Base-by-base conservation (phyloP, 2,113 vertebrate species). In the Callorhinus ursinus region DNA sequence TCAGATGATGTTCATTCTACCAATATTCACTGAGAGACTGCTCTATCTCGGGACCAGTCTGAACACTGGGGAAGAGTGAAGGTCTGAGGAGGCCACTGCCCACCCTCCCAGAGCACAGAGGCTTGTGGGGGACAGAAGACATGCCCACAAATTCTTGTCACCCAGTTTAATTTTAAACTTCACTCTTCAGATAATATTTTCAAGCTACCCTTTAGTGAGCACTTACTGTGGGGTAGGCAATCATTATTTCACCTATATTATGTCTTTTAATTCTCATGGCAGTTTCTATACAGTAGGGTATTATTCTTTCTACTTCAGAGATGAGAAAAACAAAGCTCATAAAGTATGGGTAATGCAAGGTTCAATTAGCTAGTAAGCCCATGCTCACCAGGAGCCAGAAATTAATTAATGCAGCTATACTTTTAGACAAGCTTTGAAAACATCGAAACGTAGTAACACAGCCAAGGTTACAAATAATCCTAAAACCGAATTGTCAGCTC, bases 371-470 rank as follows among this genome's bases (percentile, higher is more conserved):
- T 51, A 72, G 55, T 65, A 86, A 93, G 21, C 24, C 5, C 51
- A 10, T 33, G 36, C 21, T 49, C 16, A 57, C 16, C 59, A 71
- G 19, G 28, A 89, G 31, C 36, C 39, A 94, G 49, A 93, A 86
- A 67, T 79, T 71, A 93, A 77, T 36, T 12, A n/a, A 18, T 84
- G 5, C 9, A 88, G 28, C 21, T 65, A 31, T 24, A 81, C 24
- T 88, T 96, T 85, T 39, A 74, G 57, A 63, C 4, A 88, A 85
- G 65, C n/a, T 63, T 61, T 72, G 36, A 95, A 91, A 96, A 76
- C 55, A 65, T 65, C 86, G 53, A 88, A 59, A 84, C 11, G 21
- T 51, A 83, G 46, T 88, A 93, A 82, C 21, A 93, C 71, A 61
- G 21, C 18, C 65, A 82, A 85, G 33, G n/a, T 11, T 82, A 55